Evolutionary conservation across 2,888 invertebrate genomes (phyloP).

Genomic region (Drosophila recens): DNA sequence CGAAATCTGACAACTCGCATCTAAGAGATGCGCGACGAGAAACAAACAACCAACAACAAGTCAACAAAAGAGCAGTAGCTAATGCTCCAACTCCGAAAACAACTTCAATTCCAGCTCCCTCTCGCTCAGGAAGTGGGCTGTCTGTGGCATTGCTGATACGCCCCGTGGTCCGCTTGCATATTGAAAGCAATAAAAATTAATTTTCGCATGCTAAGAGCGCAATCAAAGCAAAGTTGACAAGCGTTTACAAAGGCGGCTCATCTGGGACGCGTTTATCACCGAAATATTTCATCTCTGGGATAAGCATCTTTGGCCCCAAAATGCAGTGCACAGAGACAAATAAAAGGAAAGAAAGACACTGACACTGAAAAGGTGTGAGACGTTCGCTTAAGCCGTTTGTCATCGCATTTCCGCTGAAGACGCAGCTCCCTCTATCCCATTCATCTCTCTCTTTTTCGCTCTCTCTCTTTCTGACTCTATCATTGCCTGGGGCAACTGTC

Average conservation of each 20-base stretch:
- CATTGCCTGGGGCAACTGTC: constrained; percentile 42
- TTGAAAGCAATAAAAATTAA: constrained; percentile 78
- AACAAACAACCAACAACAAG: constrained; percentile 13
- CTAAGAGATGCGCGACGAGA: constrained; percentile 68
- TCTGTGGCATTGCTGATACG: constrained; percentile 67
- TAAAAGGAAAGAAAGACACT: constrained; percentile 9
- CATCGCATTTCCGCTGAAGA: constrained; percentile 82
- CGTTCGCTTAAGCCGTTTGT: constrained; percentile 62
- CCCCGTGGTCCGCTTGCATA: constrained; percentile 70
- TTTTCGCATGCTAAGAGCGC: constrained; percentile 77
- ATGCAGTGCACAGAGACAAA: constrained; percentile 24
- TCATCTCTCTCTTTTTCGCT: background rate
- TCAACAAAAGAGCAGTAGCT: constrained; percentile 53
- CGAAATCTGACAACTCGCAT: constrained; percentile 76
- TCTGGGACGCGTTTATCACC: constrained; percentile 70
- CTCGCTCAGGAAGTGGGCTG: constrained; percentile 66
- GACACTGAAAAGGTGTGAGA: constrained; percentile 55
- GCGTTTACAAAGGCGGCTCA: constrained; percentile 76
- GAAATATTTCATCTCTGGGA: constrained; percentile 83
- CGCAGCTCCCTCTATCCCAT: constrained; percentile 1
- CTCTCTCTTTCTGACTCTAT: background rate
- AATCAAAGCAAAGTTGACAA: constrained; percentile 78
- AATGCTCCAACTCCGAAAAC: constrained; percentile 16
- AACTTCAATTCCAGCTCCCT: background rate
- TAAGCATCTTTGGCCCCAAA: constrained; percentile 72